Percentiles rank a stretch among this genome's conserved stretches.
phyloP scores from a whole-genome alignment of 2,113 vertebrate species.

The Cichladusa arquata region DNA sequence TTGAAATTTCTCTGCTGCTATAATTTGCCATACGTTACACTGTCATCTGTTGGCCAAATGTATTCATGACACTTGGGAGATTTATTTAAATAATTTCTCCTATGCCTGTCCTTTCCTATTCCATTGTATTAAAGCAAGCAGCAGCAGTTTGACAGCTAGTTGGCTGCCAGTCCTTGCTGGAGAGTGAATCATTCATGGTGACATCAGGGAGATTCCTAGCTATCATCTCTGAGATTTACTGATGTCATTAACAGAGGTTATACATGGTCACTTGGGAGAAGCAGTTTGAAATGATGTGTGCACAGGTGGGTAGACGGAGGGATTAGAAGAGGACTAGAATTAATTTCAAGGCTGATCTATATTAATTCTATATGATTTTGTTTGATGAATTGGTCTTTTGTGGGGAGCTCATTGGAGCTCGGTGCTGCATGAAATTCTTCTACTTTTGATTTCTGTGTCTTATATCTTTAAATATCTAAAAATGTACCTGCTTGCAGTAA shows the following conservation, averaged over 20 bases:
- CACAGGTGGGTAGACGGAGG: background rate
- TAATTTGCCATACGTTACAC: background rate
- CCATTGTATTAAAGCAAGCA: background rate
- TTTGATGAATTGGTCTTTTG: background rate
- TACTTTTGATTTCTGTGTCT: background rate
- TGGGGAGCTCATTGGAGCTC: rapidly evolving
- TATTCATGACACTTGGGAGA: background rate
- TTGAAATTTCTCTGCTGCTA: background rate
- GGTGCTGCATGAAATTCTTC: background rate
- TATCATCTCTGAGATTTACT: background rate
- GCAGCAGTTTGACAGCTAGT: background rate
- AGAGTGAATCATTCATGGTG: background rate
- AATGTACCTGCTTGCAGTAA: background rate
- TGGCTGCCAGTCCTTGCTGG: background rate
- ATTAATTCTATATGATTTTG: background rate
- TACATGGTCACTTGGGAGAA: background rate
- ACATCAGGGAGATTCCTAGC: background rate
- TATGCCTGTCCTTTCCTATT: background rate
- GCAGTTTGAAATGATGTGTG: background rate
- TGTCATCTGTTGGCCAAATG: background rate
- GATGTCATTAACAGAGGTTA: background rate
- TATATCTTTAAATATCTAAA: background rate
- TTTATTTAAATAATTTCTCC: background rate
- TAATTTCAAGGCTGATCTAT: background rate
- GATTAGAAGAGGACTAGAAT: background rate